These are phyloP conservation scores for Varanus komodoensis DNA, from an alignment of 2,113 vertebrate genomes.

Conservation along the genomic window DNA sequence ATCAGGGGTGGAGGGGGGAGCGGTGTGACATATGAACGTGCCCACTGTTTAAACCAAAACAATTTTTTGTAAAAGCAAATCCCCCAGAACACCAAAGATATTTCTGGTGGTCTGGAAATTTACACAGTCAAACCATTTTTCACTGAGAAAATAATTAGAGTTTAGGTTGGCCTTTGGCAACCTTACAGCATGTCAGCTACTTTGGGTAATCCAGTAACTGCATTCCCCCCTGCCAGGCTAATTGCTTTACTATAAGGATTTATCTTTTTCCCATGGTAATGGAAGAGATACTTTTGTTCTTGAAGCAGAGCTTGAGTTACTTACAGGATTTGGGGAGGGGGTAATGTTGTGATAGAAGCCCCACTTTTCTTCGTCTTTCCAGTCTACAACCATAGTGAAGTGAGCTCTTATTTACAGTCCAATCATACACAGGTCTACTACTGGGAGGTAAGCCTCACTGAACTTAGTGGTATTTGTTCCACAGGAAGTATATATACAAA, in stretches of 20 bases:
- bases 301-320: not conserved
- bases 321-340: not conserved
- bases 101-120: slow-evolving; percentile 65
- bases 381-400: not conserved
- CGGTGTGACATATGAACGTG: too few relatives aligned
- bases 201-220: slow-evolving; percentile 66
- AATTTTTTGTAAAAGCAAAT: too few relatives aligned
- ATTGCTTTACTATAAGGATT: slow-evolving; percentile 50
- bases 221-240: slow-evolving; percentile 43
- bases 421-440: not conserved
- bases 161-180: slow-evolving; percentile 66
- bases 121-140: slow-evolving; percentile 64
- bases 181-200: slow-evolving; percentile 64
- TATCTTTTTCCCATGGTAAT: slow-evolving; percentile 38
- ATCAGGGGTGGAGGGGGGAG: too few relatives aligned
- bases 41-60: too few relatives aligned
- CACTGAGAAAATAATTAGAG: slow-evolving; percentile 61
- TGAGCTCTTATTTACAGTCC: not conserved
- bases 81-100: slow-evolving; percentile 30
- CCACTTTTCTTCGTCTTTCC: fast-evolving
- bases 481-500: too few relatives aligned
- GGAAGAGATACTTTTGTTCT: not conserved
- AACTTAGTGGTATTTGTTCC: too few relatives aligned
- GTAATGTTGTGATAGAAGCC: fast-evolving
- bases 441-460: too few relatives aligned